Conservation (phyloP, 2,797 vertebrate genomes). For the Fratercula arctica region DNA sequence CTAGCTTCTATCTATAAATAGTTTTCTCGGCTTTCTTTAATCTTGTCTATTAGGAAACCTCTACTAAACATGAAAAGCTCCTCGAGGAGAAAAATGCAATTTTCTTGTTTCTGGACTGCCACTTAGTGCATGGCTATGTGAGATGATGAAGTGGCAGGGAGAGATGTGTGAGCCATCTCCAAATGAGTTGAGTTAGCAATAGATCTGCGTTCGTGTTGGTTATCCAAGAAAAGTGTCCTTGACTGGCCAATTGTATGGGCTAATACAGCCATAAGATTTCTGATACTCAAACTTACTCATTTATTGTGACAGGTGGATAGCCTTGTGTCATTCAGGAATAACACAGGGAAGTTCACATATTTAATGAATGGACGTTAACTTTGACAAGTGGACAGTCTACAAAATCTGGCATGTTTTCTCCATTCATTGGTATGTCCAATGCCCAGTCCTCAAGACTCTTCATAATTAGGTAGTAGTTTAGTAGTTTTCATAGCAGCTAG, state of each 20-base stretch:
- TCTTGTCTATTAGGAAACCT: not conserved
- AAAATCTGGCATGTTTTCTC: not conserved
- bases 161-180: not conserved
- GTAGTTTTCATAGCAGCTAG: not conserved
- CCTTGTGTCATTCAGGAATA: not conserved
- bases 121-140: not conserved
- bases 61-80: not conserved
- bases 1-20: not conserved
- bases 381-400: not conserved
- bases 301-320: not conserved
- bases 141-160: not conserved
- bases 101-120: not conserved
- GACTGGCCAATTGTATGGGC: not conserved
- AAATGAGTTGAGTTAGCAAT: not conserved
- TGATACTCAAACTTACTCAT: not conserved
- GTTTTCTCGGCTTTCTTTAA: not conserved
- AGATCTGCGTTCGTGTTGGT: not conserved
- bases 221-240: not conserved
- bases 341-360: not conserved
- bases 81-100: not conserved
- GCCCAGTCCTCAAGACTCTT: not conserved
- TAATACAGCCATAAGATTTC: not conserved
- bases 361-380: not conserved
- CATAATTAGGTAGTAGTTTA: not conserved
- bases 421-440: not conserved